These are phyloP conservation scores for Himantopus leucocephalus DNA, from an alignment of 2,113 vertebrate genomes.

Conservation along the genomic window DNA sequence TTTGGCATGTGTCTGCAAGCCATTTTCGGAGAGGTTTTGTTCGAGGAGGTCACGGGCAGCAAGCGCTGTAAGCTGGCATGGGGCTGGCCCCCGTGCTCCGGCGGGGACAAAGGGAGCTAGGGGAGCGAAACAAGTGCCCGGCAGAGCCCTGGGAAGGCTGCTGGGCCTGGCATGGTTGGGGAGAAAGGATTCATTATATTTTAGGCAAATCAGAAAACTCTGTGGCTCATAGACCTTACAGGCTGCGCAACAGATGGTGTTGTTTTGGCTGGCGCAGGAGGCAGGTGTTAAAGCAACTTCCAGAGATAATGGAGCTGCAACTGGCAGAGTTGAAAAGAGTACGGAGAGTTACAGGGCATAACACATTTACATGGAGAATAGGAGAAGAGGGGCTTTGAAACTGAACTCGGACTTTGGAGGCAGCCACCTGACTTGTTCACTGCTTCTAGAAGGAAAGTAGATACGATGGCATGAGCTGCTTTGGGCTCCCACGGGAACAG, in stretches of 20 bases:
- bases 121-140: neutral
- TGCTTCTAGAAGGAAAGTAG: neutral
- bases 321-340: neutral
- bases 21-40: neutral
- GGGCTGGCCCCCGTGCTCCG: neutral
- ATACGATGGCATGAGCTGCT: neutral
- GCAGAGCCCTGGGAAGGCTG: neutral
- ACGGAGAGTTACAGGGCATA: neutral
- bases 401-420: neutral
- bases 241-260: slow-evolving; percentile 36
- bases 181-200: slow-evolving; percentile 24
- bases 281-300: slow-evolving; percentile 34
- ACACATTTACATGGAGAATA: neutral
- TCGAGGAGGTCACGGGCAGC: too few relatives aligned
- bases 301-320: slow-evolving; percentile 23
- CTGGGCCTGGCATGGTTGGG: neutral
- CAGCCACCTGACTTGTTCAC: neutral
- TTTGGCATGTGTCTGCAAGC: neutral
- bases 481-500: neutral
- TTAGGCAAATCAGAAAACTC: slow-evolving; percentile 5
- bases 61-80: accelerated
- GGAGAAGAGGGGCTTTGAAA: neutral
- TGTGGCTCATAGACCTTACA: neutral
- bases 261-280: neutral
- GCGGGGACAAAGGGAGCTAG: neutral